phyloP scores from a whole-genome alignment of 1,140 invertebrate species.

The Archivesica marissinica region DNA sequence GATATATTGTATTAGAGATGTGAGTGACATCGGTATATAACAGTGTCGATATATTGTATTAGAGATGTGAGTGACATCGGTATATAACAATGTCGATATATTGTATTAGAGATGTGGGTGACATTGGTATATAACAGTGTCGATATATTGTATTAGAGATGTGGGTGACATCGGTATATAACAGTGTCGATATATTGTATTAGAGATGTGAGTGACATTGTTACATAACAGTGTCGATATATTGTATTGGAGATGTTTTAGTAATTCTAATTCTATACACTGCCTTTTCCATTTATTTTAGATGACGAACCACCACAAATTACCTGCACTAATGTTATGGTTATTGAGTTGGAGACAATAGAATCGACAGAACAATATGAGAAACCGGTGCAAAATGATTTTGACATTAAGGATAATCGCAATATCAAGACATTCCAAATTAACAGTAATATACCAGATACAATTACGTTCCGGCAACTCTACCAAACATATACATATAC shows the following conservation, averaged over 20 bases:
- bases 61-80: no score
- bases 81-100: no score
- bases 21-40: no score
- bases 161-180: no score
- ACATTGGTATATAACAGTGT: no score
- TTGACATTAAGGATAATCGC: not conserved
- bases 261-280: not conserved
- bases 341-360: not conserved
- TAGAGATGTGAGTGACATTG: no score
- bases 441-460: not conserved
- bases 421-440: not conserved
- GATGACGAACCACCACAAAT: conserved; percentile 65
- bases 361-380: not conserved
- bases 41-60: no score
- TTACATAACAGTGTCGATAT: not conserved
- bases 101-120: no score
- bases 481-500: conserved; percentile 50
- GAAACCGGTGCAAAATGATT: not conserved
- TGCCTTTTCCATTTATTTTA: conserved; percentile 33
- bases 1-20: no score
- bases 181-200: no score
- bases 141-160: no score
- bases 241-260: not conserved
- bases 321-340: conserved; percentile 30
- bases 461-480: not conserved